These are phyloP conservation scores for Acleris cristana DNA, from an alignment of 2,888 invertebrate genomes.

Conservation along the genomic window DNA sequence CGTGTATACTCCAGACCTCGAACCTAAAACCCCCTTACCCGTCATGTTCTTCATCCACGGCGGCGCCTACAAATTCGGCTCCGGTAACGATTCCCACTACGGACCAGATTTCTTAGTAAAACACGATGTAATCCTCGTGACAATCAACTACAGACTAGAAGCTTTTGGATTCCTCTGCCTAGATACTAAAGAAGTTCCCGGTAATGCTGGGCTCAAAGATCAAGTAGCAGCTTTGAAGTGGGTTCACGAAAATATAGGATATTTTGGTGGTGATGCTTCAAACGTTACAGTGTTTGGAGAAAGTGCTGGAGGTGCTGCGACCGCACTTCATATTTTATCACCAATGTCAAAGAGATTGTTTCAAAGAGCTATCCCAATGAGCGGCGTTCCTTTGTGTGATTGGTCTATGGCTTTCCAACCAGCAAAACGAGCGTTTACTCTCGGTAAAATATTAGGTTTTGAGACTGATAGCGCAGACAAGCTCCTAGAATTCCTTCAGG, in stretches of 20 bases:
- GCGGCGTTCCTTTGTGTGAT: constrained; percentile 53
- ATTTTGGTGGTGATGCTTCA: constrained; percentile 57
- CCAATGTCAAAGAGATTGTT: constrained; percentile 63
- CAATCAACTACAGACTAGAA: constrained; percentile 81
- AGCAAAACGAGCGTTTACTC: constrained; percentile 45
- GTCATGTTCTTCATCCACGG: constrained; percentile 67
- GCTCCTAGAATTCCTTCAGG: constrained; percentile 50
- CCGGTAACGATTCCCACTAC: constrained; percentile 69
- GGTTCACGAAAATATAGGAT: constrained; percentile 53
- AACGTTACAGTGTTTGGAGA: constrained; percentile 60
- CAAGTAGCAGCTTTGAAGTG: constrained; percentile 58
- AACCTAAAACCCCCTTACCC: constrained; percentile 46
- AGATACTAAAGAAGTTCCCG: constrained; percentile 78
- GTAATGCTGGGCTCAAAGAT: constrained; percentile 83
- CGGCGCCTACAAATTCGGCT: constrained; percentile 56
- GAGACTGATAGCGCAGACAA: constrained; percentile 45
- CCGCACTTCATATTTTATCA: constrained; percentile 53
- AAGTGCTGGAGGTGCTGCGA: constrained; percentile 58
- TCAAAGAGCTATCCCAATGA: constrained; percentile 59
- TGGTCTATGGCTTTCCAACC: constrained; percentile 47
- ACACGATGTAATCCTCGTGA: constrained; percentile 80
- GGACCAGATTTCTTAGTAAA: constrained; percentile 82
- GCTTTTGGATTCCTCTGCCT: constrained; percentile 82
- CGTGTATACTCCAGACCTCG: constrained; percentile 53
- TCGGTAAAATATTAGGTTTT: constrained; percentile 48